These are phyloP conservation scores for Muraenolepis orangiensis DNA, from an alignment of 2,797 vertebrate species.

Conservation along the genomic window DNA sequence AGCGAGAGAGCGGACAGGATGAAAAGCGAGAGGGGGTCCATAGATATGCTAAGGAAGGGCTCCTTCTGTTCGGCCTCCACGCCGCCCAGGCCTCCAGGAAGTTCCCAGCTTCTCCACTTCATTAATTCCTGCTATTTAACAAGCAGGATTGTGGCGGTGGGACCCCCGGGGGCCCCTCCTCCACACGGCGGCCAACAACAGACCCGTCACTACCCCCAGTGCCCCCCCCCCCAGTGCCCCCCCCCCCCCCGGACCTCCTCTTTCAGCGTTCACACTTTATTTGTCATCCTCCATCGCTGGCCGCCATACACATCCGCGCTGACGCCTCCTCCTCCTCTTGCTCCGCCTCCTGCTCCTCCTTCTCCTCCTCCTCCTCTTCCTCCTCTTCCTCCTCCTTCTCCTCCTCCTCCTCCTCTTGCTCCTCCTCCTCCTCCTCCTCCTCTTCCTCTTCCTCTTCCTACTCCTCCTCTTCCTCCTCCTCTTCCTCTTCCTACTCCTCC, in stretches of 20 bases:
- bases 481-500: too few species aligned
- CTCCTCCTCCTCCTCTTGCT: too few species aligned
- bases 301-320: background rate
- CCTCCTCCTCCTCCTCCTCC: too few species aligned
- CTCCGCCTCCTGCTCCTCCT: too few species aligned
- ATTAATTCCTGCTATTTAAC: slow-evolving; percentile 82
- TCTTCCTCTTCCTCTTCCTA: background rate
- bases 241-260: slow-evolving; percentile 41
- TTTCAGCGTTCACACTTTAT: background rate
- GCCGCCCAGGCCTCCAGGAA: slow-evolving; percentile 69
- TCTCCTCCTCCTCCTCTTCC: too few species aligned
- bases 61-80: slow-evolving; percentile 49
- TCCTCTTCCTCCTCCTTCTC: too few species aligned
- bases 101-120: slow-evolving; percentile 80
- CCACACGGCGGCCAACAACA: slow-evolving; percentile 71
- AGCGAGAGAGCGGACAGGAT: slow-evolving; percentile 57
- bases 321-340: background rate
- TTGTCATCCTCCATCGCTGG: background rate
- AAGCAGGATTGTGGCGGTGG: slow-evolving; percentile 70
- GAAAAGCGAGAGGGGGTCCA: slow-evolving; percentile 76
- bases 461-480: too few species aligned
- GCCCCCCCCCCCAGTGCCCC: slow-evolving; percentile 74
- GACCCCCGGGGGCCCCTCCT: slow-evolving; percentile 64
- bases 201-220: slow-evolving; percentile 72
- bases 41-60: slow-evolving; percentile 76